phyloP scores from a whole-genome alignment of 1,140 invertebrate species.

The Drosophila trapezifrons region DNA sequence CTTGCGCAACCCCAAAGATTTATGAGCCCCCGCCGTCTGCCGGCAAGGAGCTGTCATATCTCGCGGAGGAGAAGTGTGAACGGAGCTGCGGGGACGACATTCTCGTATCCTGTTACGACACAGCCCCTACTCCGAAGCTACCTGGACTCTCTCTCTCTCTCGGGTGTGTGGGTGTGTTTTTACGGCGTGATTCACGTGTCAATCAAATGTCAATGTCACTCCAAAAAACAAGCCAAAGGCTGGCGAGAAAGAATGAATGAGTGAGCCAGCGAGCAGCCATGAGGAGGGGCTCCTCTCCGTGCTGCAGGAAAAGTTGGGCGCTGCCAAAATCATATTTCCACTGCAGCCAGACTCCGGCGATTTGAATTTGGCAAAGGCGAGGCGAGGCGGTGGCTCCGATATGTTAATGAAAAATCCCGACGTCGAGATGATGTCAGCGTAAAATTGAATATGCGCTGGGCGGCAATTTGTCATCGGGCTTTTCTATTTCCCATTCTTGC shows the following conservation, averaged over 20 bases:
- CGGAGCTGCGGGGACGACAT: conserved; percentile 13
- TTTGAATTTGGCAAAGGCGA: conserved; percentile 33
- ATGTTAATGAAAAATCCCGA: conserved; percentile 45
- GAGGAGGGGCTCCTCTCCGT: not conserved
- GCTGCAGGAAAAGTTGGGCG: conserved; percentile 28
- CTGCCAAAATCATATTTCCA: conserved; percentile 47
- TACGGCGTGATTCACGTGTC: conserved; percentile 78
- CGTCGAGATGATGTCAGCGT: conserved; percentile 49
- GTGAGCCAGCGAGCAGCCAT: not conserved
- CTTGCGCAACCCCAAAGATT: conserved; percentile 29
- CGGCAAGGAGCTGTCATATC: conserved; percentile 37
- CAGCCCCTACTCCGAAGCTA: conserved; percentile 2
- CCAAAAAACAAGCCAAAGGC: conserved; percentile 40
- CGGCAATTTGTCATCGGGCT: conserved; percentile 69
- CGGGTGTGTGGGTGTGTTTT: conserved; percentile 52
- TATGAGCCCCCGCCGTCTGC: conserved; percentile 32
- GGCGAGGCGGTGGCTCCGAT: conserved; percentile 19
- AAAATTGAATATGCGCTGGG: conserved; percentile 56
- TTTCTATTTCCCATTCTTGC: conserved; percentile 47
- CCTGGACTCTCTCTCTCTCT: conserved; percentile 10
- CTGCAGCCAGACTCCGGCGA: conserved; percentile 38
- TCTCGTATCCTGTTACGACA: conserved; percentile 58
- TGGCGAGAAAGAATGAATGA: conserved; percentile 26
- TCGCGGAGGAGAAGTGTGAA: conserved; percentile 18
- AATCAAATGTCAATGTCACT: conserved; percentile 83